Base-by-base conservation (phyloP, 2,113 vertebrate species). In the Scomber scombrus region DNA sequence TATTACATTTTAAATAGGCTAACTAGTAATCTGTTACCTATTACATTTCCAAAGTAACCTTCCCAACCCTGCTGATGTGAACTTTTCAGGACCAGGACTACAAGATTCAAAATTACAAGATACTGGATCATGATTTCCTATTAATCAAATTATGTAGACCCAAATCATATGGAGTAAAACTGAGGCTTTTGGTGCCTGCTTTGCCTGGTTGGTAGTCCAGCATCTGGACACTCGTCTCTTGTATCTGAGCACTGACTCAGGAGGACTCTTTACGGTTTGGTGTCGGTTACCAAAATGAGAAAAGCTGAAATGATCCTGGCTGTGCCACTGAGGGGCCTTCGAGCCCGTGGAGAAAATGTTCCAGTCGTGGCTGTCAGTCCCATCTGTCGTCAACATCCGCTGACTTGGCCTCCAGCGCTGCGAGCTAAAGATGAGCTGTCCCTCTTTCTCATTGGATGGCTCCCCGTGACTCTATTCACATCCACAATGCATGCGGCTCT, bases 391-490 rank as follows among this genome's bases (percentile, higher is more conserved):
- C 81, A 54, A 23, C 77, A 75, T 85, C 82, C 52, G 9, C 70
- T 6, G 65, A 81, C 15, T 3, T 45, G 26, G 55, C 84, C 84
- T 4, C 34, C 65, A 61, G 86, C 84, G 8, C 49, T 63, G 61
- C 60, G 5, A 56, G 40, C 52, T 61, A 11, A 31, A 3, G 3
- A 43, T 58, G 66, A 84, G 78, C 75, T 26, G 65, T 34, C 76
- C 82, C 66, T 83, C 50, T 72, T 45, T 75, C 58, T 52, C 71
- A 52, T 11, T 66, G 73, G 47, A 10, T 82, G 78, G 3, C 72
- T 80, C 68, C 47, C 7, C 3, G 0, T 61, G 43, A 71, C 67
- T 85, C 88, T 43, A 62, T 88, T 88, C 78, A 88, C 66, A 55
- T 73, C 80, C 69, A 75, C 78, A 77, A 68, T 76, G 62, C 69